Evolutionary conservation across 2,888 invertebrate species (phyloP), one percentile per base, ranked within the genome.

Genomic region (Tenthredo mesomela): DNA sequence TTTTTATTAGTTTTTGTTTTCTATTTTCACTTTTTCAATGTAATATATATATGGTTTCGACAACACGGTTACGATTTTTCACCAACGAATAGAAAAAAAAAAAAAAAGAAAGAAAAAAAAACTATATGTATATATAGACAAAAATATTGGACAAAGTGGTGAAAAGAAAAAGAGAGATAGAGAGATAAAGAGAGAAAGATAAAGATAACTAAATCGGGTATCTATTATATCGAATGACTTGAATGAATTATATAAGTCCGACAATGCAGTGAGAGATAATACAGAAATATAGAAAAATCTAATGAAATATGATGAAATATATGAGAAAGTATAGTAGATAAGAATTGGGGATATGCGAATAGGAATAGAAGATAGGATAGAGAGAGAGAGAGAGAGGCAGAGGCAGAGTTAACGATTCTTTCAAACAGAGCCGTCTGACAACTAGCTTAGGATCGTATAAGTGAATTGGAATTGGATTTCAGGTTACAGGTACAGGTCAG

Each of bases 211-310:
- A 6, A 54, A 18, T 50, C n/a, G 50, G 18, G 50, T 50, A 6
- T 50, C n/a, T 50, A 50, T 18, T 50, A 50, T 50, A 50, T 50
- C 50, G 2, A 50, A 7, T 54, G 54, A 54, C n/a, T 54, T 5
- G 54, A 54, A n/a, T 54, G 54, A 54, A n/a, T 54, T 54, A n/a
- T 54, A n/a, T n/a, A 54, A n/a, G 54, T 54, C 54, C 54, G n/a
- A n/a, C 6, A n/a, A 54, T 54, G n/a, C 21, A 25, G 21, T 1
- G 10, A 61, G 21, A 21, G 12, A 25, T n/a, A 61, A 61, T n/a
- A 9, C 4, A 21, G 21, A 21, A 25, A 58, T 9, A 21, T 7
- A 21, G 61, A 61, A 61, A 61, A 25, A 15, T 4, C 2, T 12
- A 25, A 9, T 12, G 12, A 25, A 10, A 12, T 12, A 61, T 21